phyloP scores from a whole-genome alignment of 2,797 vertebrate genomes.

The Ctenopoma multispine region DNA sequence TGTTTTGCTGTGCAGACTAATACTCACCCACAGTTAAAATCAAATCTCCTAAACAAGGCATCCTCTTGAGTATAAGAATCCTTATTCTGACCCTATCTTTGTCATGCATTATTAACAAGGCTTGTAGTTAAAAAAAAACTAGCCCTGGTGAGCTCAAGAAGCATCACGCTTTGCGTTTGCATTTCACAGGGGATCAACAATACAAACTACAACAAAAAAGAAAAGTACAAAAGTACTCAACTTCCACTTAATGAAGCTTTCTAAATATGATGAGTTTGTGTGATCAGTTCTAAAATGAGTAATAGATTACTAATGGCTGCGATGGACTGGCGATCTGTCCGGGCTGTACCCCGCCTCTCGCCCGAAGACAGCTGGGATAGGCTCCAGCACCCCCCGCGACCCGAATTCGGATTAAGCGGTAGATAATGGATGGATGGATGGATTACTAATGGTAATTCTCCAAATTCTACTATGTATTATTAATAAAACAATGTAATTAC shows the following conservation, averaged over 20 bases:
- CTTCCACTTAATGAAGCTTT: neutral
- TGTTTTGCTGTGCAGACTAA: slow-evolving; percentile 42
- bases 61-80: slow-evolving; percentile 43
- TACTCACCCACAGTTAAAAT: slow-evolving; percentile 55
- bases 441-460: no score
- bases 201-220: slow-evolving; percentile 16
- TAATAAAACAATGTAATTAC: no score
- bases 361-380: no score
- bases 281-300: no score
- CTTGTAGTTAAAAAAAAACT: slow-evolving; percentile 55
- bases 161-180: slow-evolving; percentile 33
- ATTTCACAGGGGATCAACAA: slow-evolving; percentile 51
- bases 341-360: no score
- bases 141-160: slow-evolving; percentile 31
- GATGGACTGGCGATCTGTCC: no score
- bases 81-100: slow-evolving; percentile 64
- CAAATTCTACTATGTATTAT: no score
- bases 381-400: no score
- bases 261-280: no score
- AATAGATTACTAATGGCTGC: no score
- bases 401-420: no score
- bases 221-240: slow-evolving; percentile 7
- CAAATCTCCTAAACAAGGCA: slow-evolving; percentile 59
- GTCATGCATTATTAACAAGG: slow-evolving; percentile 74
- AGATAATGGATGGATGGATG: no score